Conservation (phyloP, 53 echinoderm and acorn worm genomes). For the Pentamera pediparva region DNA sequence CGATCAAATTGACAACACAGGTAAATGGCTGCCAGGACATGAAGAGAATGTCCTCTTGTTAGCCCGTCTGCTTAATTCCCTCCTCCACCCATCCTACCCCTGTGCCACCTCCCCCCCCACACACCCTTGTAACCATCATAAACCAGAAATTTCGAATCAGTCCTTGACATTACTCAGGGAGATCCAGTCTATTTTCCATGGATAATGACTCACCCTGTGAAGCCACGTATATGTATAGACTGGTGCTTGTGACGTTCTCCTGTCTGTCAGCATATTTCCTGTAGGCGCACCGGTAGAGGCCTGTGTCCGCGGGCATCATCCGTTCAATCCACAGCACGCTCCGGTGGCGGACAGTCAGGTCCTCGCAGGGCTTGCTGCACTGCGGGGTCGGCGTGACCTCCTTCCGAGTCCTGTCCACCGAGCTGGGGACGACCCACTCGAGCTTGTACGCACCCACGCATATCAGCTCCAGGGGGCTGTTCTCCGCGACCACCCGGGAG, state of each 20-base stretch:
- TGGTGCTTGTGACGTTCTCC: constrained; percentile 52
- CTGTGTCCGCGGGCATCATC: constrained; percentile 51
- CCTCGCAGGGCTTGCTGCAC: constrained; percentile 34
- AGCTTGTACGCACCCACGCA: constrained; percentile 64
- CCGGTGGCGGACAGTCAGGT: constrained; percentile 27
- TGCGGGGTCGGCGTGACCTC: constrained; percentile 33
- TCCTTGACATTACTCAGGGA: too few species aligned
- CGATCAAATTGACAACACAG: too few species aligned
- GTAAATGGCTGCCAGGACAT: too few species aligned
- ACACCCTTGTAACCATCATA: too few species aligned
- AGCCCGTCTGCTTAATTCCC: too few species aligned
- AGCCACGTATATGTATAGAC: constrained; percentile 50
- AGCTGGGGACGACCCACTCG: constrained; percentile 61
- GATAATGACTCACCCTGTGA: constrained; percentile 19
- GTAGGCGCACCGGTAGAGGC: constrained; percentile 66
- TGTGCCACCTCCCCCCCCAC: too few species aligned
- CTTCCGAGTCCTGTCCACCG: constrained; percentile 46
- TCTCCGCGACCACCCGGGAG: background rate
- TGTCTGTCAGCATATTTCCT: constrained; percentile 58
- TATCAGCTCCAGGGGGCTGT: constrained; percentile 36
- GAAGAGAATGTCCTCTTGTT: too few species aligned
- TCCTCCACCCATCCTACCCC: too few species aligned
- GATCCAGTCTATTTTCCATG: too few species aligned
- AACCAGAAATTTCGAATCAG: too few species aligned
- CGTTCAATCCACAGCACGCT: constrained; percentile 36